Evolutionary conservation across 1,140 invertebrate genomes (phyloP).

Genomic region (Drosophila yakuba): DNA sequence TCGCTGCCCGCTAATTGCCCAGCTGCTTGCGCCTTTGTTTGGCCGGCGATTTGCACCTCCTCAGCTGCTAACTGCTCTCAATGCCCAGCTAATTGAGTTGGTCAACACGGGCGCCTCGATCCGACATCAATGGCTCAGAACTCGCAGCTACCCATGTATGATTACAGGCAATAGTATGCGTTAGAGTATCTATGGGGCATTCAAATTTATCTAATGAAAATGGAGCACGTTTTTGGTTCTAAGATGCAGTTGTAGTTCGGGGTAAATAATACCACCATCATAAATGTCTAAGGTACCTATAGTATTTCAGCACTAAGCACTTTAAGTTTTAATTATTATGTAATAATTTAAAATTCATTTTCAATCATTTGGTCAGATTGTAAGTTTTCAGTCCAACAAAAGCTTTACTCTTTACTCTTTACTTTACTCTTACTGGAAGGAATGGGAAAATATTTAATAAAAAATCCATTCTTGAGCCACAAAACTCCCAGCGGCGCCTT

Average conservation of each 20-base stretch:
- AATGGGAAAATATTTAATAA: background rate
- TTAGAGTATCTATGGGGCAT: background rate
- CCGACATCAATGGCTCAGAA: conserved; percentile 6
- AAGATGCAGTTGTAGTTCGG: background rate
- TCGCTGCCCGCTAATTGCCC: conserved; percentile 66
- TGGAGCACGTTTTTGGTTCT: background rate
- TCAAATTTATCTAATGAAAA: background rate
- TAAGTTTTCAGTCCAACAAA: too few relatives aligned
- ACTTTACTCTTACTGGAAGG: background rate
- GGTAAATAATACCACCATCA: too few relatives aligned
- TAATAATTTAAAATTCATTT: too few relatives aligned
- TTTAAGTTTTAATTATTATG: too few relatives aligned
- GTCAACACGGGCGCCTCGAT: conserved; percentile 60
- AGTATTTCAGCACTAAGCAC: too few relatives aligned
- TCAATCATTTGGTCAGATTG: too few relatives aligned
- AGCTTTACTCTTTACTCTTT: too few relatives aligned
- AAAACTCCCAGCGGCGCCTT: conserved; percentile 36
- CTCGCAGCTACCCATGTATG: background rate
- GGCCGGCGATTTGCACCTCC: conserved; percentile 62
- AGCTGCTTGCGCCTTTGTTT: conserved; percentile 78
- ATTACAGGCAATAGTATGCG: background rate
- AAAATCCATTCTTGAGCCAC: background rate
- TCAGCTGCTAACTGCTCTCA: conserved; percentile 74
- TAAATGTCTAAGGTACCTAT: too few relatives aligned
- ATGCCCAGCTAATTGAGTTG: conserved; percentile 69